Percentiles rank a stretch among this genome's conserved stretches.
Evolutionary conservation across 1,140 invertebrate species (phyloP).

Genomic region (Schlechtendalia chinensis): DNA sequence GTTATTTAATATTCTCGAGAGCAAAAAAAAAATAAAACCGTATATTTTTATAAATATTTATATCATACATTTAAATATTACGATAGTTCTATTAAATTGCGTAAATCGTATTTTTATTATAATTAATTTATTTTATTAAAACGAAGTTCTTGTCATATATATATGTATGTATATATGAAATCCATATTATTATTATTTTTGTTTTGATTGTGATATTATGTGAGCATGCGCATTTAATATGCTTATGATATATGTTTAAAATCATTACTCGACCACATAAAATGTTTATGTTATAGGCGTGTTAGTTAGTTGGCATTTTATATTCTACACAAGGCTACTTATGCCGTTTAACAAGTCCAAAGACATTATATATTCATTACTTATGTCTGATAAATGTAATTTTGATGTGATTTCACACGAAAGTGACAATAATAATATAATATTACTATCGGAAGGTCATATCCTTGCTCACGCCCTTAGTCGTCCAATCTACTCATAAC

Average conservation of each 20-base stretch:
- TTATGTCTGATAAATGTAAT: conserved; percentile 18
- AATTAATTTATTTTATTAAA: too few species aligned
- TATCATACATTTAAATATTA: too few species aligned
- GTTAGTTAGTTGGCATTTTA: background rate
- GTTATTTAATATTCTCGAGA: too few species aligned
- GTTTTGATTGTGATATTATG: too few species aligned
- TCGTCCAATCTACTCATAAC: conserved; percentile 25
- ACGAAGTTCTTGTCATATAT: too few species aligned
- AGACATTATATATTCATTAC: conserved; percentile 20
- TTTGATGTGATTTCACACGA: conserved; percentile 39
- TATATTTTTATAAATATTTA: too few species aligned
- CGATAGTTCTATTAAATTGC: too few species aligned
- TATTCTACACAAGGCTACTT: conserved; percentile 4
- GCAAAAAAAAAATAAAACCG: too few species aligned
- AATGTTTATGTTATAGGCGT: background rate
- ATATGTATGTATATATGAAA: too few species aligned
- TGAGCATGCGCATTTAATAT: too few species aligned
- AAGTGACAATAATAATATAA: conserved; percentile 34
- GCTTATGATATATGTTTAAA: background rate
- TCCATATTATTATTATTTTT: too few species aligned
- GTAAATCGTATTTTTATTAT: too few species aligned
- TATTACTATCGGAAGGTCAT: conserved; percentile 34
- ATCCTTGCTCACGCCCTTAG: conserved; percentile 46
- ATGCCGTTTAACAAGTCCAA: background rate
- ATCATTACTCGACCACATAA: background rate